Percentiles rank a stretch among this genome's conserved stretches.
These are phyloP conservation scores for Drosophila anomelani DNA, from an alignment of 2,888 invertebrate species.

Conservation along the genomic window DNA sequence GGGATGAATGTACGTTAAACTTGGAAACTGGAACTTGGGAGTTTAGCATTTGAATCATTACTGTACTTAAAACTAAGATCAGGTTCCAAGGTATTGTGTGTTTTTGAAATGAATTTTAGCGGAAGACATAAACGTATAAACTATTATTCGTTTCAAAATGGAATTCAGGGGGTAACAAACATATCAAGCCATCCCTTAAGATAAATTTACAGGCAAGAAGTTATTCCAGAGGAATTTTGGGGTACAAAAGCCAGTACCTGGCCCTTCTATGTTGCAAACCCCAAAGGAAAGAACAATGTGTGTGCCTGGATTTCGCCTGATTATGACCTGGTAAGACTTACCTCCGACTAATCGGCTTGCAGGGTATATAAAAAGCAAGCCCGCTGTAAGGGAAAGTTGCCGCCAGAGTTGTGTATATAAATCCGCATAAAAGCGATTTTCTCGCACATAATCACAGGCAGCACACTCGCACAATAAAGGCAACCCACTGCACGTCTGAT, in stretches of 20 bases:
- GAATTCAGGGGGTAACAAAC: neutral
- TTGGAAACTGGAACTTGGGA: neutral
- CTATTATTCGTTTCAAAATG: neutral
- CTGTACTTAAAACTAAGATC: neutral
- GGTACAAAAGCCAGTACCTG: neutral
- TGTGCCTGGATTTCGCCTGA: neutral
- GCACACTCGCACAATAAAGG: conserved; percentile 48
- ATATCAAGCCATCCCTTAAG: neutral
- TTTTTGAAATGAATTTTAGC: neutral
- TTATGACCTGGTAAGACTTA: conserved; percentile 3
- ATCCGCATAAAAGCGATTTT: conserved; percentile 24
- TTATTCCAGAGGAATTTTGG: neutral
- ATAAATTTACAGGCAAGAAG: neutral
- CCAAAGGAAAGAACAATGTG: neutral
- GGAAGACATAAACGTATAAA: too few species aligned
- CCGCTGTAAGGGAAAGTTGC: neutral
- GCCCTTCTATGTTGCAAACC: neutral
- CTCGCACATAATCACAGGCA: conserved; percentile 45
- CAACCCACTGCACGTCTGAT: conserved; percentile 66
- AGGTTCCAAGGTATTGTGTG: neutral
- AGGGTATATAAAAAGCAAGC: conserved; percentile 9
- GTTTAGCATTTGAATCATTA: neutral
- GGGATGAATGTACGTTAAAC: neutral
- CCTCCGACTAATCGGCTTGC: conserved; percentile 1
- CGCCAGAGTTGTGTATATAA: conserved; percentile 25